A percentile compares a stretch with the other conserved stretches of the same genome.
These are phyloP conservation scores for Aphaenogaster floridana DNA, from an alignment of 1,140 invertebrate species.

Conservation along the genomic window DNA sequence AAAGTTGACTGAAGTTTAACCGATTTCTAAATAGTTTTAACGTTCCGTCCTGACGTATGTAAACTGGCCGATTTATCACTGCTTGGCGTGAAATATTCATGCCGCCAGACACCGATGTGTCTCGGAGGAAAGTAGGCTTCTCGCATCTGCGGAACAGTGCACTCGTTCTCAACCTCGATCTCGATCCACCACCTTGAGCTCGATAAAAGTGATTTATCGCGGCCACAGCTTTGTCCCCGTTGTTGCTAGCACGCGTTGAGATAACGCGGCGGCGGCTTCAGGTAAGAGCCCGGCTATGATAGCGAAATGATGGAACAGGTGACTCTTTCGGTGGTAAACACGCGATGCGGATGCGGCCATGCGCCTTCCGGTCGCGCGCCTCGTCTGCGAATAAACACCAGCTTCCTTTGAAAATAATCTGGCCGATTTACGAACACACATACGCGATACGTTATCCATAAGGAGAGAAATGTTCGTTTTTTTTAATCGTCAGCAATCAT, in stretches of 20 bases:
- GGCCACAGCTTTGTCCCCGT: conserved; percentile 46
- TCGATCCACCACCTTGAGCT: conserved; percentile 68
- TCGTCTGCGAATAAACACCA: conserved; percentile 64
- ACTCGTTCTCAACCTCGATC: conserved; percentile 58
- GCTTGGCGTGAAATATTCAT: background rate
- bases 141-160: conserved; percentile 1
- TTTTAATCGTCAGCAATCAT: conserved; percentile 49
- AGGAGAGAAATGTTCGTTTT: conserved; percentile 59
- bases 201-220: conserved; percentile 71
- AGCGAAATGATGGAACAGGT: conserved; percentile 75
- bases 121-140: conserved; percentile 21
- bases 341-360: conserved; percentile 58
- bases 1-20: conserved; percentile 6
- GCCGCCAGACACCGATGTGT: background rate
- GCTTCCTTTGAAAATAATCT: conserved; percentile 72
- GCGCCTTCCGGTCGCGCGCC: conserved; percentile 67
- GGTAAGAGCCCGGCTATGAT: conserved; percentile 65
- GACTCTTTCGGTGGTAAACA: conserved; percentile 62
- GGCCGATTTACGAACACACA: background rate
- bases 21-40: conserved; percentile 15
- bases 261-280: conserved; percentile 56
- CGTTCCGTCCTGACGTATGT: background rate
- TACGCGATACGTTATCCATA: background rate
- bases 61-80: background rate
- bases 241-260: conserved; percentile 57